Evolutionary conservation across 2,113 vertebrate species (phyloP).

Genomic region (Forbesichthys agassizii): DNA sequence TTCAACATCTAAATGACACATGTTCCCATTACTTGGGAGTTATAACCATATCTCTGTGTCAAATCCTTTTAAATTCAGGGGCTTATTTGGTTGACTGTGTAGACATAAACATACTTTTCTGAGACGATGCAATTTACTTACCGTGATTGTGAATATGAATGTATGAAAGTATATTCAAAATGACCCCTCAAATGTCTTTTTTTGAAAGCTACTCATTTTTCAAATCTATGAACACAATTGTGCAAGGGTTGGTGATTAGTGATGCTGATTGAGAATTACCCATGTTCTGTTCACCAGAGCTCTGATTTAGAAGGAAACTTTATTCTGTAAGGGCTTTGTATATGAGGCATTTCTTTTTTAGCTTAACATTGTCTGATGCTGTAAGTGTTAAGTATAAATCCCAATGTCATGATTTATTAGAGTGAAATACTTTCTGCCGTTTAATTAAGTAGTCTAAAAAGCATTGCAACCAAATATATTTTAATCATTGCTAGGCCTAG

Average conservation of each 20-base stretch:
- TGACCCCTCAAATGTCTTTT: background rate
- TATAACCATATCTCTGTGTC: conserved; percentile 35
- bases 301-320: conserved; percentile 36
- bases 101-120: conserved; percentile 53
- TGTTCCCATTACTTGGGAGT: too few relatives aligned
- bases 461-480: too few relatives aligned
- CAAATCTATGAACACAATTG: conserved; percentile 72
- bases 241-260: conserved; percentile 72
- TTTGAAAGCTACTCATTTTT: conserved; percentile 46
- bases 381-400: too few relatives aligned
- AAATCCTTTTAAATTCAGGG: conserved; percentile 79
- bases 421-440: too few relatives aligned
- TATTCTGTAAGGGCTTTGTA: too few relatives aligned
- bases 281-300: conserved; percentile 58
- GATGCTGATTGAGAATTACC: conserved; percentile 68
- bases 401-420: too few relatives aligned
- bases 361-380: too few relatives aligned
- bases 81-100: conserved; percentile 79
- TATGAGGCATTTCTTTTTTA: too few relatives aligned
- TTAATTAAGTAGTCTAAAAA: too few relatives aligned
- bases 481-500: too few relatives aligned
- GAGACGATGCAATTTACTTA: too few relatives aligned
- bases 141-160: background rate
- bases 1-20: too few relatives aligned
- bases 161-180: background rate